Conservation (phyloP, 1,140 invertebrate genomes). For the Drosophila gunungcola region DNA sequence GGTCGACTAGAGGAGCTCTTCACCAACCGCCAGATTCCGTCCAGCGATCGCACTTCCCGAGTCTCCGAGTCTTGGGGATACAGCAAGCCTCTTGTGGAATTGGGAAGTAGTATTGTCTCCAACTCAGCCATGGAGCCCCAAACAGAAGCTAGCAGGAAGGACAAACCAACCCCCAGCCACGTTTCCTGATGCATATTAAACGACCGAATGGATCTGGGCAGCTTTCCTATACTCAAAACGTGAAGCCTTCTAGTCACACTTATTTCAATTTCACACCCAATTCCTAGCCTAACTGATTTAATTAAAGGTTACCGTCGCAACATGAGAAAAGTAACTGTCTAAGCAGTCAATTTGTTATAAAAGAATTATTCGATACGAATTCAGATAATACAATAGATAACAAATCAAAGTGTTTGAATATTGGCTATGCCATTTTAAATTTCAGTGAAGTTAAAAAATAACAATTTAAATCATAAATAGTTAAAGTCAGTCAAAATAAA, state of each 20-base stretch:
- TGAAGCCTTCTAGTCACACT: not conserved
- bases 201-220: not conserved
- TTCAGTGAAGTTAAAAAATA: too few relatives aligned
- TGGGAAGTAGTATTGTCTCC: too few relatives aligned
- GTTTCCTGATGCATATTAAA: not conserved
- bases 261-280: not conserved
- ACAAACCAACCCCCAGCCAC: not conserved
- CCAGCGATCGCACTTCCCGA: not conserved
- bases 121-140: not conserved
- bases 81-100: not conserved
- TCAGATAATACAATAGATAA: too few relatives aligned
- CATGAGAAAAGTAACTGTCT: too few relatives aligned
- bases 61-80: not conserved
- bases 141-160: not conserved
- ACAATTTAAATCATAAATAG: not conserved
- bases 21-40: not conserved
- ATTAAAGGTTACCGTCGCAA: not conserved
- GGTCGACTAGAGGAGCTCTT: too few relatives aligned
- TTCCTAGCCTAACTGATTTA: not conserved
- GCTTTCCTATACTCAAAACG: not conserved
- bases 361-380: not conserved
- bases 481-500: constrained; percentile 1
- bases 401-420: too few relatives aligned
- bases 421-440: too few relatives aligned
- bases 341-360: too few relatives aligned